phyloP scores from a whole-genome alignment of 2,113 vertebrate species.

The Ibidorhyncha struthersii region DNA sequence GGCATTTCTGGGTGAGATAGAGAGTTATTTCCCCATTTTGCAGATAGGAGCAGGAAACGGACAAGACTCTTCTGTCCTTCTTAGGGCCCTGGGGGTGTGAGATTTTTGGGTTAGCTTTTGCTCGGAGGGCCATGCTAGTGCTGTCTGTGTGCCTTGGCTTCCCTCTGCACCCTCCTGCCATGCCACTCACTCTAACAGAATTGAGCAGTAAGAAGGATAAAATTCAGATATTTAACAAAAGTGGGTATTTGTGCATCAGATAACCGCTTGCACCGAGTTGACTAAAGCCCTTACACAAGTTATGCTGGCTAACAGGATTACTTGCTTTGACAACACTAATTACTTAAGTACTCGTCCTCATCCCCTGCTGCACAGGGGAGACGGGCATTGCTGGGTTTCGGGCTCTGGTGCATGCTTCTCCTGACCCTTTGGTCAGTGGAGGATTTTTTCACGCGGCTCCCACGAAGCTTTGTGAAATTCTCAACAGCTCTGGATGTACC shows the following conservation, averaged over 20 bases:
- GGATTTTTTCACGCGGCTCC: neutral
- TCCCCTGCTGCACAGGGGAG: neutral
- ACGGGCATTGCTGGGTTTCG: neutral
- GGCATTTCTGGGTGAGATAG: neutral
- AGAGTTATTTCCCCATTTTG: neutral
- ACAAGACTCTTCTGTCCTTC: neutral
- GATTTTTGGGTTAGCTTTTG: neutral
- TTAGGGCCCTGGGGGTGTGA: neutral
- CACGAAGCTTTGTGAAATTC: neutral
- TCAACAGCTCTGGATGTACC: neutral
- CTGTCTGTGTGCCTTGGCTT: neutral
- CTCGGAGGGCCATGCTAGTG: neutral
- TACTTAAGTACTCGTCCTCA: neutral
- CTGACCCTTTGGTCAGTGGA: neutral
- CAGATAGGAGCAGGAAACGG: neutral
- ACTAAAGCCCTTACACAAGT: neutral
- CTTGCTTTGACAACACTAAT: neutral
- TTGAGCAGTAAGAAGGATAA: accelerated
- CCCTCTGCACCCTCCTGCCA: neutral
- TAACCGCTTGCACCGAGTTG: neutral
- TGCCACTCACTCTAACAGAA: neutral
- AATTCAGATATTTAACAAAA: neutral
- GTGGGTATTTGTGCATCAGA: neutral
- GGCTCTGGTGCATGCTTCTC: neutral
- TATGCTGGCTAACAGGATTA: neutral